Base-by-base conservation (phyloP, 2,797 vertebrate genomes). In the Brotula barbata region DNA sequence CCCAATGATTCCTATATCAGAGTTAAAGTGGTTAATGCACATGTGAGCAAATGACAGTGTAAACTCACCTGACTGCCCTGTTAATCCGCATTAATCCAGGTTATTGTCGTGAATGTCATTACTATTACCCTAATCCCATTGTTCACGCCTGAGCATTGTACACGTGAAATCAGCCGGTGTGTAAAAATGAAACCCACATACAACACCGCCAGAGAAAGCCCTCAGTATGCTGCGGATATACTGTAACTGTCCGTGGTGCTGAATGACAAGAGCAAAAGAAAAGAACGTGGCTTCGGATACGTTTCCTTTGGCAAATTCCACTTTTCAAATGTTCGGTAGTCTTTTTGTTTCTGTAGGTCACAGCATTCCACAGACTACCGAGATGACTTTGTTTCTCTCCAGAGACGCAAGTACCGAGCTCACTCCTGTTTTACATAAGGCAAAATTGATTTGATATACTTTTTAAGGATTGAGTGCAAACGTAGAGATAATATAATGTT, bases 171-270 rank as follows among this genome's bases (percentile, higher is more conserved):
- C 59, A 56, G 62, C 52, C 42, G 21, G 46, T 49, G 49, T 46
- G 31, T 56, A 13, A 20, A 75, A 72, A 78, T 78, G 70, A 71
- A 73, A 71, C 9, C 31, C 68, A 50, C 50, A 22, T 64, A 61
- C 15, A 58, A 64, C 36, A 8, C 7, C 1, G 45, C 20, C 42
- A 34, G 1, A 17, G 45, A 11, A 2, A 19, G 11, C 45, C 42
- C 75, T 77, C 54, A 58, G 74, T 54, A 63, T 71, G 70, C 67
- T 12, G 25, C 64, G 11, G 44, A 42, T 55, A 60, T 39, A 12
- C 42, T 44, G 72, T 67, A 68, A 67, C 80, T 85, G 75, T 78
- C 78, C 58, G 7, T 64, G 65, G 53, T 81, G 65, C 82, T 82
- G 74, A 82, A 82, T 69, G 63, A 62, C 59, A 69, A 60, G 60